phyloP scores from a whole-genome alignment of 2,888 invertebrate species.

The Synanthedon myopaeformis region DNA sequence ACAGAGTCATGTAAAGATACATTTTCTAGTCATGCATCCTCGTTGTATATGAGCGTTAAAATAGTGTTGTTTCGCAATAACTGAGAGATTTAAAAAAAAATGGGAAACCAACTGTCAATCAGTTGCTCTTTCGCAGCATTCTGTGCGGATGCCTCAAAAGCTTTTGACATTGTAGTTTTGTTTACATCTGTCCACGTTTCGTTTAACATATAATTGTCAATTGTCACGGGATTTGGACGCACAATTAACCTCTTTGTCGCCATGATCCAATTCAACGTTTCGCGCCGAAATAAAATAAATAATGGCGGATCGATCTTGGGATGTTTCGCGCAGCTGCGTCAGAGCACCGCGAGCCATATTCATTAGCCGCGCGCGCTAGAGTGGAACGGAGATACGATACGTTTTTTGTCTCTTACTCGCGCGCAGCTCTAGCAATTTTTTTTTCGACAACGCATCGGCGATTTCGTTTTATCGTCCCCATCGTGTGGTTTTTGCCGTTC shows the following conservation, averaged over 20 bases:
- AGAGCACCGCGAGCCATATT: constrained; percentile 44
- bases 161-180: constrained; percentile 41
- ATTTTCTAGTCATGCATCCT: neutral
- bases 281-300: constrained; percentile 68
- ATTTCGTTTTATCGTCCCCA: constrained; percentile 66
- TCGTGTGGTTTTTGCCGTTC: constrained; percentile 62
- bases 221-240: constrained; percentile 65
- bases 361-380: constrained; percentile 62
- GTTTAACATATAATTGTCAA: constrained; percentile 49
- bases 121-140: constrained; percentile 14
- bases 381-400: constrained; percentile 65
- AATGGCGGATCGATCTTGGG: constrained; percentile 51
- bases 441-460: constrained; percentile 63
- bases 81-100: neutral
- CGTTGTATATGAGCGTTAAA: neutral
- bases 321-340: constrained; percentile 52
- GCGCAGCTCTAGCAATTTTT: constrained; percentile 62
- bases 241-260: constrained; percentile 66
- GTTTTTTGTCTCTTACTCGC: constrained; percentile 64
- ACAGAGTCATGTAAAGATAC: neutral
- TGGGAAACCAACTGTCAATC: neutral
- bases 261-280: constrained; percentile 62
- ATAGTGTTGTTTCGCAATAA: neutral
- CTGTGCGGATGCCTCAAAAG: constrained; percentile 1
- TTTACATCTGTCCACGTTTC: constrained; percentile 62